Conservation (phyloP, 2,888 invertebrate species). For the Endomychus coccineus region DNA sequence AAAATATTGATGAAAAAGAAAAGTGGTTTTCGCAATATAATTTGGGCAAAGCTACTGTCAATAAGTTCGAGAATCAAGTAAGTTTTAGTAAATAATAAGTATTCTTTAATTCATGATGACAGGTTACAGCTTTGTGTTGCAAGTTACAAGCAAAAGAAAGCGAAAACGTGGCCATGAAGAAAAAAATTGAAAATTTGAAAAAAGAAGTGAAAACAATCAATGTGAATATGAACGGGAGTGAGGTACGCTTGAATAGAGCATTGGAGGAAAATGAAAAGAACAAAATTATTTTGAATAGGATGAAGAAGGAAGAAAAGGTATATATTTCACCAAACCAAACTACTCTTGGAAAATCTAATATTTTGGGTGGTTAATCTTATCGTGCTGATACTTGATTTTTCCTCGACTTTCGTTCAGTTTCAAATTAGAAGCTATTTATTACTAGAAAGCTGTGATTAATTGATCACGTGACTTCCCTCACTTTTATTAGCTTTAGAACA, state of each 20-base stretch:
- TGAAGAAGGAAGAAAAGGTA: slow-evolving; percentile 31
- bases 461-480: too few relatives aligned
- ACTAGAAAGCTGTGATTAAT: too few relatives aligned
- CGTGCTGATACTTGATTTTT: too few relatives aligned
- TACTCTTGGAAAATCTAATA: too few relatives aligned
- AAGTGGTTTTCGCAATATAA: slow-evolving; percentile 38
- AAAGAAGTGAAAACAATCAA: slow-evolving; percentile 44
- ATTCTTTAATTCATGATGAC: slow-evolving; percentile 9
- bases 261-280: slow-evolving; percentile 47
- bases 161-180: slow-evolving; percentile 35
- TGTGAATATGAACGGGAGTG: slow-evolving; percentile 40
- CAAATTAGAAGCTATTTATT: too few relatives aligned
- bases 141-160: slow-evolving; percentile 37
- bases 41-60: slow-evolving; percentile 30
- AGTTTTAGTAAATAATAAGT: too few relatives aligned
- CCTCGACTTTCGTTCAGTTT: too few relatives aligned
- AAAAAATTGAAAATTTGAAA: slow-evolving; percentile 47
- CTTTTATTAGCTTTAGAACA: too few relatives aligned
- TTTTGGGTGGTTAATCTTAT: too few relatives aligned
- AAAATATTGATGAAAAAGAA: slow-evolving; percentile 37
- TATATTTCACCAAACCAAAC: too few relatives aligned
- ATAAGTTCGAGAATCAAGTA: slow-evolving; percentile 38
- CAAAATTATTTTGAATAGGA: slow-evolving; percentile 31
- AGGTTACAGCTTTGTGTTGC: slow-evolving; percentile 29
- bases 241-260: slow-evolving; percentile 46